Base-by-base conservation (phyloP, 1,140 invertebrate species). In the Pseudomyrmex sp. region DNA sequence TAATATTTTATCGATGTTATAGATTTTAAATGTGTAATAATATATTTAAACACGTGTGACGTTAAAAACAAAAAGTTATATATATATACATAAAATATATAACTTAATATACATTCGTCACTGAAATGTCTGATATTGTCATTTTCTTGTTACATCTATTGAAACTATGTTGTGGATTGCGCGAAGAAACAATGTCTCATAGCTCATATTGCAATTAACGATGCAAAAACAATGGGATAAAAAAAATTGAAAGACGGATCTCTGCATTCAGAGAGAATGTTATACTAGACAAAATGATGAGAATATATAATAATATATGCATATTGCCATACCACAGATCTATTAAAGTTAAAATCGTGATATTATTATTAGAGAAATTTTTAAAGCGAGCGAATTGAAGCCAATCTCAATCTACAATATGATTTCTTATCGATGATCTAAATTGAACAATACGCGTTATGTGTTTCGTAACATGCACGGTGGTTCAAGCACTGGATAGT, bases 181-280 rank as follows among this genome's bases (percentile, higher is more conserved):
- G 46, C 68, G 26, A 59, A 70, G 10, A 65, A 70, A 26, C 46
- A 75, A 72, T 85, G 58, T 88, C 80, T 84, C 73, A 84, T 87
- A 74, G 86, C 56, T 86, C 65, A 70, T 20, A 9, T 26, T 13
- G 12, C 59, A 80, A 54, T 62, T 50, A 23, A 65, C 65, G 54
- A 70, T 80, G 7, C 44, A 58, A 80, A 80, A 72, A 46, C 65
- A 58, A 20, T 72, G 76, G 46, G 44, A 70, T 50, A 70, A 12
- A 72, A 46, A 80, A 72, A 26, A 70, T 58, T 70, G 9, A 44
- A 8, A 70, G 23, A 50, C 35, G 68, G 15, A 72, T 35, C 35
- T 48, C 54, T 72, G 46, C 44, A 59, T 72, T 44, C 46, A 80
- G n/a, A 48, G 35, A 46, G 35, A 35, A 7, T 35, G 5, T 35